Evolutionary conservation across 2,797 vertebrate genomes (phyloP).

Genomic region (Clarias pachynema): DNA sequence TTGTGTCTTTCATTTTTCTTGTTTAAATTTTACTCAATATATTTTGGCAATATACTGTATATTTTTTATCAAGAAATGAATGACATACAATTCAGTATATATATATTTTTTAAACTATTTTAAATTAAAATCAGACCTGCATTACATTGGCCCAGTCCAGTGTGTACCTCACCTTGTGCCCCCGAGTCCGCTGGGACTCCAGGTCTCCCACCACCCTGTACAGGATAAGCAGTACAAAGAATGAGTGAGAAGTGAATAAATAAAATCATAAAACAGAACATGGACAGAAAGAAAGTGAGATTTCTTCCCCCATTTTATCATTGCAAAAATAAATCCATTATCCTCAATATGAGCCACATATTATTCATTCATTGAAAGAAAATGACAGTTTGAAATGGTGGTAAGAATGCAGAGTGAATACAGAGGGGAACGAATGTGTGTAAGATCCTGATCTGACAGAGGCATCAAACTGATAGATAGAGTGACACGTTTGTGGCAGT

Average conservation of each 20-base stretch:
- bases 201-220: too few species aligned
- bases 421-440: slow-evolving; percentile 77
- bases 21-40: too few species aligned
- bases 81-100: too few species aligned
- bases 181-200: too few species aligned
- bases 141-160: too few species aligned
- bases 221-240: too few species aligned
- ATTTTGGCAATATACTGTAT: too few species aligned
- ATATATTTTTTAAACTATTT: too few species aligned
- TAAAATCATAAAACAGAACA: neutral
- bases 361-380: slow-evolving; percentile 47
- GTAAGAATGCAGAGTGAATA: slow-evolving; percentile 74
- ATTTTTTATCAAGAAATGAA: too few species aligned
- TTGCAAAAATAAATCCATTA: slow-evolving; percentile 40
- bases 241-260: neutral
- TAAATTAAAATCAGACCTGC: too few species aligned
- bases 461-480: slow-evolving; percentile 72
- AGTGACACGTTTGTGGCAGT: slow-evolving; percentile 77
- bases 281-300: slow-evolving; percentile 16
- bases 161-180: too few species aligned
- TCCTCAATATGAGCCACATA: slow-evolving; percentile 38
- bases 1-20: too few species aligned
- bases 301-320: slow-evolving; percentile 34
- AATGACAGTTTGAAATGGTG: slow-evolving; percentile 41
- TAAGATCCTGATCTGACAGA: slow-evolving; percentile 77